A percentile compares a stretch with the other conserved stretches of the same genome.
Conservation (phyloP, 2,888 invertebrate genomes). For the Andrena camellia region DNA sequence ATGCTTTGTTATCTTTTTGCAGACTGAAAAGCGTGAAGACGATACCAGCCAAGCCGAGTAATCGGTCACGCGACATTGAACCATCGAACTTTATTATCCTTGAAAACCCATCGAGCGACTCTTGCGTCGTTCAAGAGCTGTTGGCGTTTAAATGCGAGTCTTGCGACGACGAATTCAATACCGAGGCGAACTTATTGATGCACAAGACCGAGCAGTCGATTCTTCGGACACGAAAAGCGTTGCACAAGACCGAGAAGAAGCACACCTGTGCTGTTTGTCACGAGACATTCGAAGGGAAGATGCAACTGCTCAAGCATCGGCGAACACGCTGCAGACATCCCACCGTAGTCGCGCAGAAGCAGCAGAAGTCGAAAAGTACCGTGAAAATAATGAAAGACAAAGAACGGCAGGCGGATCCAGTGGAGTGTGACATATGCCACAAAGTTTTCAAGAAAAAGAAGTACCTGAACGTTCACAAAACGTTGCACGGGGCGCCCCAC, state of each 20-base stretch:
- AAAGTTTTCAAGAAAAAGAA: slow-evolving; percentile 77
- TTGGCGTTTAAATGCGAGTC: slow-evolving; percentile 64
- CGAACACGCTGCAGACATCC: slow-evolving; percentile 22
- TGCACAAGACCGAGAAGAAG: slow-evolving; percentile 83
- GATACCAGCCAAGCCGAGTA: slow-evolving; percentile 15
- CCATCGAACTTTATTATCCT: slow-evolving; percentile 23
- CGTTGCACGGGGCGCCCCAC: slow-evolving; percentile 86
- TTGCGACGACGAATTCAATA: slow-evolving; percentile 70
- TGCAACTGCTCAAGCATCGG: slow-evolving; percentile 50
- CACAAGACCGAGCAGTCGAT: slow-evolving; percentile 75
- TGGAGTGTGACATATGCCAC: slow-evolving; percentile 74
- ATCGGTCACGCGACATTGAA: slow-evolving; percentile 12
- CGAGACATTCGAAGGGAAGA: slow-evolving; percentile 85
- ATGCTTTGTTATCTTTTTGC: slow-evolving; percentile 58
- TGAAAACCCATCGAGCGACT: slow-evolving; percentile 12
- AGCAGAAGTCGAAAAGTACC: slow-evolving; percentile 25
- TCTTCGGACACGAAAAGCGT: slow-evolving; percentile 57
- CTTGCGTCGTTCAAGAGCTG: slow-evolving; percentile 20
- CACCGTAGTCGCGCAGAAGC: slow-evolving; percentile 7
- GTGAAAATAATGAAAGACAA: slow-evolving; percentile 9
- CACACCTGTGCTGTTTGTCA: slow-evolving; percentile 87
- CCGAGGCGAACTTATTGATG: slow-evolving; percentile 60
- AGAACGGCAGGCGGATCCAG: slow-evolving; percentile 38
- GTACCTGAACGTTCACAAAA: slow-evolving; percentile 76
- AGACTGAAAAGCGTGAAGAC: slow-evolving; percentile 44